phyloP scores from a whole-genome alignment of 2,888 invertebrate species.

The Pheosia tremula region DNA sequence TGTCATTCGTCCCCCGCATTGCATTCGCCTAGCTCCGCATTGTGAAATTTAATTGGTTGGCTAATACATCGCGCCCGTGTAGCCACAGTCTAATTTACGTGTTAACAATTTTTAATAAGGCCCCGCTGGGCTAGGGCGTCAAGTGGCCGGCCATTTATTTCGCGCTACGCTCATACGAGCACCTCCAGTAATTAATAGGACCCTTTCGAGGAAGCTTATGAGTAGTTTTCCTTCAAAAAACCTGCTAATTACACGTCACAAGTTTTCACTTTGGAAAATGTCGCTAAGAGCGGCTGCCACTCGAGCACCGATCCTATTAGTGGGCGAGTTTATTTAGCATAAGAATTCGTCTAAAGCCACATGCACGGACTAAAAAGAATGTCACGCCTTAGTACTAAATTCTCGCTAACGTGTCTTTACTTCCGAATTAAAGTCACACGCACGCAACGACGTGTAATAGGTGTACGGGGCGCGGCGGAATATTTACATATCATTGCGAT shows the following conservation, averaged over 20 bases:
- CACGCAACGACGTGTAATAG: conserved; percentile 75
- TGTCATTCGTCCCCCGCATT: conserved; percentile 54
- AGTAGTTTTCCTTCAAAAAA: conserved; percentile 81
- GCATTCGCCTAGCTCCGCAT: conserved; percentile 60
- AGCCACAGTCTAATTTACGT: conserved; percentile 77
- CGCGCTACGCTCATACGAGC: conserved; percentile 70
- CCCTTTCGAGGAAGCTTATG: conserved; percentile 82
- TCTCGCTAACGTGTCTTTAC: conserved; percentile 73
- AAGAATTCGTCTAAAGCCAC: conserved; percentile 59
- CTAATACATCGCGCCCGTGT: conserved; percentile 73
- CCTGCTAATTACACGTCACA: conserved; percentile 78
- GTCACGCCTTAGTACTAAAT: conserved; percentile 74
- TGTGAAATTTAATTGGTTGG: conserved; percentile 82
- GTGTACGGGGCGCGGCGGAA: conserved; percentile 69
- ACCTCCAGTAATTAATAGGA: conserved; percentile 81
- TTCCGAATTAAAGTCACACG: conserved; percentile 77
- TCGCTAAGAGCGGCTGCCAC: conserved; percentile 46
- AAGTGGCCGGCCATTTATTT: conserved; percentile 81
- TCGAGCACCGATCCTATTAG: conserved; percentile 56
- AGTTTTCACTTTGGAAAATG: conserved; percentile 51
- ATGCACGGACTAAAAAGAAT: conserved; percentile 51
- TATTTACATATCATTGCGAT: conserved; percentile 85
- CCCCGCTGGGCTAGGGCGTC: conserved; percentile 75
- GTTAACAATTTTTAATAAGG: conserved; percentile 84
- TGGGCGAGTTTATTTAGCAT: conserved; percentile 53